Evolutionary conservation across 2,113 vertebrate species (phyloP), one percentile per base, ranked within the genome.

Genomic region (Columbina picui): DNA sequence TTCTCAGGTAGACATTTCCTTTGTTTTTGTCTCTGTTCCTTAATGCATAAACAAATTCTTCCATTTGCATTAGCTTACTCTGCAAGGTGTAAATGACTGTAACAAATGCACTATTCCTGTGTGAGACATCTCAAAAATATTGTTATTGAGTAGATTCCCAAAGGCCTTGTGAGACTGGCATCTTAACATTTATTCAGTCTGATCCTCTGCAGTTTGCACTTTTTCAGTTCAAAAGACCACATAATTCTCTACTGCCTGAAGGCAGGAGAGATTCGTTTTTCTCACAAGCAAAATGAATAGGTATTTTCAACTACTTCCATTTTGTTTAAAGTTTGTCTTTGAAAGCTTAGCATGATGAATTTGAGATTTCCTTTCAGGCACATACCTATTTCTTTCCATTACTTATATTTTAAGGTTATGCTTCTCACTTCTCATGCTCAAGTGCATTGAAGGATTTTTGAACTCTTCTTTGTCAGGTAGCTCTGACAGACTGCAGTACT

Each of bases 261-360:
- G 95, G 79, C 89, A 79, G 16, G 56, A 96, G 82, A 94, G 82
- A 91, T 96, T 94, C 20, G 3, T 89, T 96, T 93, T 95, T 89
- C 87, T 96, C 77, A 76, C 55, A 91, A 90, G 79, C 67, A 95
- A 95, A 97, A 96, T 96, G 76, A 97, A 96, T 77, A 96, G 84
- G 67, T 96, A 96, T 94, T 94, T 96, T 90, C 90, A 94, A 61
- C 49, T 91, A 38, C 64, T 56, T 97, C 84, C 73, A 76, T 95
- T 96, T 97, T 93, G 87, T 93, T 95, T 93, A 95, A 96, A 95
- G 94, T 96, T 95, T 85, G 89, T 57, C 84, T 96, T 93, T 95
- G 89, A 96, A 97, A 90, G 27, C 52, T 75, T 81, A 49, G 85
- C 53, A 68, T 89, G 93, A 93, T 87, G 80, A 89, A 79, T 93